phyloP scores from a whole-genome alignment of 2,797 vertebrate species.

The Oryzias dopingdopingensis region DNA sequence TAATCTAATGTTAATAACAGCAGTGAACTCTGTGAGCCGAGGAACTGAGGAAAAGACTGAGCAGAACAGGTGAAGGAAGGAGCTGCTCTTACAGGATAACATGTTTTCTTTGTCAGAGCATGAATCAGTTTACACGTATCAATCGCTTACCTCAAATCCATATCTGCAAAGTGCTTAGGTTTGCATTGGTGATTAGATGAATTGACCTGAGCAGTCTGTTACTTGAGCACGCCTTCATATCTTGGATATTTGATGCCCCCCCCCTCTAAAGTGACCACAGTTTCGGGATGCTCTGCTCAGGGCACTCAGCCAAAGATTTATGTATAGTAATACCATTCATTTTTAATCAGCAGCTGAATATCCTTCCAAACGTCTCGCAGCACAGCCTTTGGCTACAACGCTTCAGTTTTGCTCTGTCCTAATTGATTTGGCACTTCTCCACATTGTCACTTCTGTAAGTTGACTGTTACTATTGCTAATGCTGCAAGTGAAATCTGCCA shows the following conservation, averaged over 20 bases:
- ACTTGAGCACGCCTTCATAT: conserved; percentile 71
- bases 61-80: conserved; percentile 36
- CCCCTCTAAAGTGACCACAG: conserved; percentile 75
- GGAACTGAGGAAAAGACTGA: conserved; percentile 48
- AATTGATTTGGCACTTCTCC: conserved; percentile 57
- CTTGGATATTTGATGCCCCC: conserved; percentile 68
- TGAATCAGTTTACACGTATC: conserved; percentile 74
- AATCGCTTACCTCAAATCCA: conserved; percentile 75
- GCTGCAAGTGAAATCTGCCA: conserved; percentile 17
- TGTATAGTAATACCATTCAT: conserved; percentile 79
- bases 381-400: conserved; percentile 44
- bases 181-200: conserved; percentile 78
- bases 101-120: conserved; percentile 70
- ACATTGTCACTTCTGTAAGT: conserved; percentile 34
- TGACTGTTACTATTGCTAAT: conserved; percentile 45
- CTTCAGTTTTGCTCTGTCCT: conserved; percentile 55
- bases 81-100: conserved; percentile 51
- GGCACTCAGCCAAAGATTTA: conserved; percentile 72
- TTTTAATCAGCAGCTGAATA: conserved; percentile 78
- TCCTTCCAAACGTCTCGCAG: conserved; percentile 57
- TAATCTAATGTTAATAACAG: too few relatives aligned
- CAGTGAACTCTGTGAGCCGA: too few relatives aligned
- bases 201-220: conserved; percentile 73
- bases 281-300: conserved; percentile 71
- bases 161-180: conserved; percentile 79